Conservation (phyloP, 2,797 vertebrate species). For the Lepilemur septentrionalis region DNA sequence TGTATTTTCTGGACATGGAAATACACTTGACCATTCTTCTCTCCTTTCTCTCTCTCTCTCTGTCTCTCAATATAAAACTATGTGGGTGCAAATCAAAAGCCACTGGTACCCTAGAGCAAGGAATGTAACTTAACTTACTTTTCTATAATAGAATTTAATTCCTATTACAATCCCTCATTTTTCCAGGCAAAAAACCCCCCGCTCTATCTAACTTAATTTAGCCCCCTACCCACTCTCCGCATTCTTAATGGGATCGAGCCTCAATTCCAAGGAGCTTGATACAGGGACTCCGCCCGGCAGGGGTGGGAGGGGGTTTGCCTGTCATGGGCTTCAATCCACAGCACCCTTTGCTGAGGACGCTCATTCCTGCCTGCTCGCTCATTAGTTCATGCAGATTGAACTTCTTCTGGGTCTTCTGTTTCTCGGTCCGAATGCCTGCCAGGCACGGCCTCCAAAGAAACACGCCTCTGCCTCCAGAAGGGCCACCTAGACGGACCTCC, state of each 20-base stretch:
- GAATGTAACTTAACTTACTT: slow-evolving; percentile 13
- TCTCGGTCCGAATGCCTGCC: not conserved
- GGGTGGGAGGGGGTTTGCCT: not conserved
- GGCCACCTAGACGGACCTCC: not conserved
- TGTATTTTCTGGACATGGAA: not conserved
- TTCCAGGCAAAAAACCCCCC: not conserved
- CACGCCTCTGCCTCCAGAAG: fast-evolving
- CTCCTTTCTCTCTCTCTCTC: not conserved
- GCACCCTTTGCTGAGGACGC: not conserved
- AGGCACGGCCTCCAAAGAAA: not conserved
- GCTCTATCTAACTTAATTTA: not conserved
- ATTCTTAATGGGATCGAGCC: not conserved
- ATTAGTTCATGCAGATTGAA: not conserved
- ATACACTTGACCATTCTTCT: not conserved
- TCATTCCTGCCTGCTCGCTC: not conserved
- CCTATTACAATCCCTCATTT: not conserved
- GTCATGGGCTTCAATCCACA: not conserved
- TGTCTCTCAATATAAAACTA: not conserved
- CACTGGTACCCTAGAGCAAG: not conserved
- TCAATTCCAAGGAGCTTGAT: not conserved
- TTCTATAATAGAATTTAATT: slow-evolving; percentile 18
- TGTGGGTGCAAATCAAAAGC: not conserved
- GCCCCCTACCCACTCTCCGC: not conserved
- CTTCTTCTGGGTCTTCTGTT: not conserved
- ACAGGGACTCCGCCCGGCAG: fast-evolving